A percentile compares a stretch with the other conserved stretches of the same genome.
phyloP scores from a whole-genome alignment of 2,113 vertebrate genomes.

The Elachura formosa region DNA sequence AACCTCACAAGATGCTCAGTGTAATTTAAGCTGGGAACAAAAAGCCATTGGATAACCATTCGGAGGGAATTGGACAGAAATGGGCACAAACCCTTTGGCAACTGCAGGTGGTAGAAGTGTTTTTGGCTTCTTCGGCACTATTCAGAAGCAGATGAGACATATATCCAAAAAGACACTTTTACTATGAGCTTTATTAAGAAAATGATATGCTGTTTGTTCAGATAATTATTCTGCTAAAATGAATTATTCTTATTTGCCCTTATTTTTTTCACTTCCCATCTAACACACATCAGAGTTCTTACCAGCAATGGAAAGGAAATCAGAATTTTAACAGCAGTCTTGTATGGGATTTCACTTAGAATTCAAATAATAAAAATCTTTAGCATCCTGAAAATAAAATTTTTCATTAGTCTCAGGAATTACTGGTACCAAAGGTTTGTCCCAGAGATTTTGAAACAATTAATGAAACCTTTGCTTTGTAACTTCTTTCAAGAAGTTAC shows the following conservation, averaged over 20 bases:
- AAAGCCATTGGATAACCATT: background rate
- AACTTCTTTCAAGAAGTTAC: background rate
- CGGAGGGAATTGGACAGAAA: background rate
- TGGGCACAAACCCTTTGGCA: background rate
- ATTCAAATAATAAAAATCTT: background rate
- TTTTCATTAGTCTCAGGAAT: background rate
- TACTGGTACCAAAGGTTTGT: background rate
- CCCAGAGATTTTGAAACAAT: background rate
- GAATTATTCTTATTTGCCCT: background rate
- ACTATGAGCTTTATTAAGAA: background rate
- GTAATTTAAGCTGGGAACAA: background rate
- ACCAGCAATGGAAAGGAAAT: background rate
- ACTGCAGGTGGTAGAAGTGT: background rate
- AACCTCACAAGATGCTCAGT: background rate
- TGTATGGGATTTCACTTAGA: background rate
- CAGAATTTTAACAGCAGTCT: background rate
- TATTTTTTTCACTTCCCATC: background rate
- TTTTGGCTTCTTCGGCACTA: background rate
- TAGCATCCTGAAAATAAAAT: background rate
- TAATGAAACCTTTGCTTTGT: background rate
- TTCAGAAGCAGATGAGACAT: background rate
- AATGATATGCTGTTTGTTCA: background rate
- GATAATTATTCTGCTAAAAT: background rate
- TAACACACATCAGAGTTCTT: background rate
- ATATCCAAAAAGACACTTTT: background rate